Conservation (phyloP, 1,140 invertebrate species). For the fruit fly (Drosophila melanogaster) region DNA sequence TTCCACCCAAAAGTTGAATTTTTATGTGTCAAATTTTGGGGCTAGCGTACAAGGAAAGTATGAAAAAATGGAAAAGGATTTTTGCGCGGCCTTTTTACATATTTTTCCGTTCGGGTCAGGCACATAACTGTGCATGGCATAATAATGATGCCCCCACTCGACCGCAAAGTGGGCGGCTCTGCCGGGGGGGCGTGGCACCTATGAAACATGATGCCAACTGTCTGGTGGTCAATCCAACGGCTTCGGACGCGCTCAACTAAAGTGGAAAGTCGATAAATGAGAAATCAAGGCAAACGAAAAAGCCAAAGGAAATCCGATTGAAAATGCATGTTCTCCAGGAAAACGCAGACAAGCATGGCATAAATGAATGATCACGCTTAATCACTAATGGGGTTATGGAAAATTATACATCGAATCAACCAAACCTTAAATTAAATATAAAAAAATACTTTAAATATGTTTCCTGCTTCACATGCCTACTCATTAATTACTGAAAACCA, state of each 20-base stretch:
- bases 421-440: not conserved
- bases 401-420: not conserved
- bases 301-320: slow-evolving; percentile 64
- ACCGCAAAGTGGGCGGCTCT: slow-evolving; percentile 24
- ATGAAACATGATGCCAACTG: slow-evolving; percentile 44
- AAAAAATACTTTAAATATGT: not conserved
- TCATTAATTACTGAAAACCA: not conserved
- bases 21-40: slow-evolving; percentile 58
- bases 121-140: slow-evolving; percentile 81
- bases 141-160: slow-evolving; percentile 69
- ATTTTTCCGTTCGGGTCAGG: slow-evolving; percentile 66
- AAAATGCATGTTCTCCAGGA: slow-evolving; percentile 45
- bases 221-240: slow-evolving; percentile 39
- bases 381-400: not conserved
- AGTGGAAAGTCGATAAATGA: slow-evolving; percentile 49
- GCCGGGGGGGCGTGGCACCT: slow-evolving; percentile 32
- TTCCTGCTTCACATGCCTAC: not conserved
- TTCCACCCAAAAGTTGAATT: slow-evolving; percentile 77
- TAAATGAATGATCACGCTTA: slow-evolving; percentile 7
- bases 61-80: slow-evolving; percentile 62
- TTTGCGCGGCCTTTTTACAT: slow-evolving; percentile 74
- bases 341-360: not conserved
- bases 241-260: slow-evolving; percentile 47
- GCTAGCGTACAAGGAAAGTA: slow-evolving; percentile 23
- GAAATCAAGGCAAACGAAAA: slow-evolving; percentile 52